A percentile compares a stretch with the other conserved stretches of the same genome.
Evolutionary conservation across 2,113 vertebrate species (phyloP).

Genomic region (Silurus meridionalis): DNA sequence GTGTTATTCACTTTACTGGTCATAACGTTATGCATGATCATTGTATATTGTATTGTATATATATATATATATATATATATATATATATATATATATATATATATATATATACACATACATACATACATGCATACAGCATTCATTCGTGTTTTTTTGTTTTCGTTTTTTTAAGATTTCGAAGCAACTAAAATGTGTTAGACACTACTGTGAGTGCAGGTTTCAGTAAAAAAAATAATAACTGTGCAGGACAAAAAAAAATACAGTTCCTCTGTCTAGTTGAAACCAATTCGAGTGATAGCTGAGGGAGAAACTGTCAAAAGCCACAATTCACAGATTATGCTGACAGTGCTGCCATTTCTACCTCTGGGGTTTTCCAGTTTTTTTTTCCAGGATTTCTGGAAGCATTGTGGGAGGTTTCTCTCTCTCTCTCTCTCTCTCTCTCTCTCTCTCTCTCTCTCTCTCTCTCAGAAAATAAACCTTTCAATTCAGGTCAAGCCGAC

Average conservation of each 20-base stretch:
- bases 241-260: not conserved
- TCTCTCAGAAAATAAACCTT: not conserved
- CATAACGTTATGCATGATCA: no score
- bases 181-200: not conserved
- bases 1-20: no score
- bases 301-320: not conserved
- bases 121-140: no score
- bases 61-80: no score
- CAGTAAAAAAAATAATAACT: not conserved
- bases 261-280: not conserved
- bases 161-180: not conserved
- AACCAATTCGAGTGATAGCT: not conserved
- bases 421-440: no score
- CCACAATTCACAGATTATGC: not conserved
- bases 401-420: not conserved
- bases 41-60: no score
- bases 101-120: no score
- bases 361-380: not conserved
- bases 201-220: not conserved
- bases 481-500: not conserved
- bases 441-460: not conserved
- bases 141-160: not conserved
- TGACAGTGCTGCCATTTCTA: not conserved
- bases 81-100: no score
- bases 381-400: not conserved